Evolutionary conservation across 2,797 vertebrate species (phyloP), one percentile per base, ranked within the genome.

Genomic region (Mormyrops attenuatus): DNA sequence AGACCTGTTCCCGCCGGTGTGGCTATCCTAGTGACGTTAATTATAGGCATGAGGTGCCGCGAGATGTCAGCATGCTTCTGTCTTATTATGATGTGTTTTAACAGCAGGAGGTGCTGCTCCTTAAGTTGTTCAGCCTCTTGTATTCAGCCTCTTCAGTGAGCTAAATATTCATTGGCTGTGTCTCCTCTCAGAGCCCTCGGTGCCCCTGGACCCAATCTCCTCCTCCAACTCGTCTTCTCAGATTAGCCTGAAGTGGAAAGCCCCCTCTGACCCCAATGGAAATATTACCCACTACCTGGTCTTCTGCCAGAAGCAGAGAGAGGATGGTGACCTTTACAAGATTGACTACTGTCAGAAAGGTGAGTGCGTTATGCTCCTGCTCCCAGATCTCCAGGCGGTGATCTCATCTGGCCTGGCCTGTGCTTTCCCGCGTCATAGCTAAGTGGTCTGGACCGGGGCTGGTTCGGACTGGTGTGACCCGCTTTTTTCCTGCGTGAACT

Each of bases 251-350:
- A 99, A 98, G 94, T 99, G 99, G 99, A 99, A 99, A 87, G 96
- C 97, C 0, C 98, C 99, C 69, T 96, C 97, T 0, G 97, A 97
- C 91, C 97, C 98, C 91, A 99, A 99, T 0, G 99, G 99, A 15
- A 99, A 99, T 95, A 98, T 99, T 95, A 99, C 98, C 0, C 97
- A 99, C 95, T 99, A 99, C 94, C 93, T 97, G 91, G 97, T 99
- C 53, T 96, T 94, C 93, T 99, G 97, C 95, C 96, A 97, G 88
- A 96, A 97, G 93, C 98, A 99, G 94, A 90, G 92, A 0, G 98
- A 99, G 90, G 98, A 98, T 90, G 97, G 95, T 0, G 98, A 99
- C 92, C 97, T 99, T 15, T 97, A 96, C 8, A 98, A 97, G 73
- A 94, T 98, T 0, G 98, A 99, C 93, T 99, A 99, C 93, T 99